phyloP scores from a whole-genome alignment of 2,797 vertebrate species.

The Peromyscus nudipes region DNA sequence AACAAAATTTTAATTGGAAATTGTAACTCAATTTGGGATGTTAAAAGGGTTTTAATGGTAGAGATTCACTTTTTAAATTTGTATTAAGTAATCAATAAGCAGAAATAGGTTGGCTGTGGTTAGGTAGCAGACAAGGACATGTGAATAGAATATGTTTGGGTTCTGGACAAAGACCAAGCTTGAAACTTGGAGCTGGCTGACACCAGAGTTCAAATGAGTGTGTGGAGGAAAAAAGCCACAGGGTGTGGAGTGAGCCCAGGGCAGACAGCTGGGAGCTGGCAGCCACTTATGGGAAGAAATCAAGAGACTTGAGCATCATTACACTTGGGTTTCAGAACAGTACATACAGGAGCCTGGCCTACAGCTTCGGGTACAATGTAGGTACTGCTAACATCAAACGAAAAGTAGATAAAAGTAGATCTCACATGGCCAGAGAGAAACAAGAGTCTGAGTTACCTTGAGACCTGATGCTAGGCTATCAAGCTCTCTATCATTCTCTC shows the following conservation, averaged over 20 bases:
- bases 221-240: neutral
- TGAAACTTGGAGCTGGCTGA: neutral
- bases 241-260: neutral
- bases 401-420: neutral
- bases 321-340: neutral
- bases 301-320: neutral
- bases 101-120: constrained; percentile 7
- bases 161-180: neutral
- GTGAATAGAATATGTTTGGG: neutral
- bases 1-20: constrained; percentile 30
- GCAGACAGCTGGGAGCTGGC: neutral
- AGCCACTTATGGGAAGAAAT: neutral
- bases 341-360: neutral
- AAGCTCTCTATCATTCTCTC: neutral
- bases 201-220: neutral
- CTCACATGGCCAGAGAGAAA: neutral
- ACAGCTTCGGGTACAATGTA: neutral
- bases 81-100: constrained; percentile 61
- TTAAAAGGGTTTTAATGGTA: constrained; percentile 61
- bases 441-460: neutral
- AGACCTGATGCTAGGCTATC: neutral
- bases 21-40: neutral
- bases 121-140: neutral
- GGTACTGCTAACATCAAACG: neutral
- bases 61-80: constrained; percentile 67